phyloP scores from a whole-genome alignment of 2,797 vertebrate species.

The Argya squamiceps region DNA sequence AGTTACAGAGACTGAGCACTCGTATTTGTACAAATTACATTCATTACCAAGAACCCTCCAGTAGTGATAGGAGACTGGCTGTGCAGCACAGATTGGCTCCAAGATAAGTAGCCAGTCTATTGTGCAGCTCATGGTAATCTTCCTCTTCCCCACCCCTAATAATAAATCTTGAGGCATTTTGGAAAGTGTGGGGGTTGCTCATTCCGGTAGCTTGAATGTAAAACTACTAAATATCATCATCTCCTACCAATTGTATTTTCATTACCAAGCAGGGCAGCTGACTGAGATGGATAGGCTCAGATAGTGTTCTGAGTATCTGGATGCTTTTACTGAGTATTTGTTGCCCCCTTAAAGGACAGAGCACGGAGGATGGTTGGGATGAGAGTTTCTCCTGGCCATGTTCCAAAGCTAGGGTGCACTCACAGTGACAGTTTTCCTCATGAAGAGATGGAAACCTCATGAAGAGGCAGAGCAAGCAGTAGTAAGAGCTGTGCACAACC shows the following conservation, averaged over 20 bases:
- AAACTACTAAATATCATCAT: neutral
- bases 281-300: neutral
- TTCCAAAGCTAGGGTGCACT: neutral
- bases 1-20: constrained; percentile 48
- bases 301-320: neutral
- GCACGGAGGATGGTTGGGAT: neutral
- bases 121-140: constrained; percentile 30
- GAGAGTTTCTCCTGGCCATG: neutral
- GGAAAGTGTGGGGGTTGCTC: neutral
- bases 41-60: constrained; percentile 59
- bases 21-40: constrained; percentile 46
- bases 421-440: neutral
- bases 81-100: constrained; percentile 32
- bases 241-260: neutral
- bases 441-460: neutral
- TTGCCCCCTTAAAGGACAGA: neutral
- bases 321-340: neutral
- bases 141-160: constrained; percentile 27
- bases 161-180: constrained; percentile 65
- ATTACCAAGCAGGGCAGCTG: neutral
- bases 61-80: constrained; percentile 56
- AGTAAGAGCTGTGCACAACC: neutral
- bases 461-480: neutral
- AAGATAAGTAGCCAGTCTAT: constrained; percentile 57
- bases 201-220: constrained; percentile 11